Evolutionary conservation across 1,140 invertebrate genomes (phyloP).

Genomic region (Ceratosolen solmsi): DNA sequence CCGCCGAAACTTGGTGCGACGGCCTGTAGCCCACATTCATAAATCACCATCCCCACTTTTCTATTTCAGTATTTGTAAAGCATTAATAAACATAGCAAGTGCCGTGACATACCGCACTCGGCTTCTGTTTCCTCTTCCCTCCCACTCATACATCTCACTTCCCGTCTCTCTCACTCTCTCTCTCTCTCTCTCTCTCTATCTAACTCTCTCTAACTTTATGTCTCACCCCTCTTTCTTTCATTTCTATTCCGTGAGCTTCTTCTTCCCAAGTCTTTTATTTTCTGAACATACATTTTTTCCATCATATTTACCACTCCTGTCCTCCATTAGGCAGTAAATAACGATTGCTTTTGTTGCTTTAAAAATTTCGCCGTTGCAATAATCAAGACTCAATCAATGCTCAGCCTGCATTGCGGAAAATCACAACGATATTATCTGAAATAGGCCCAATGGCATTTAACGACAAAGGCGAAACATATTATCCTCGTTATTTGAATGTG

Average conservation of each 20-base stretch:
- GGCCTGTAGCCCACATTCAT: slow-evolving; percentile 27
- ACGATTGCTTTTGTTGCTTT: slow-evolving; percentile 24
- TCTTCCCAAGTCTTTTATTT: background rate
- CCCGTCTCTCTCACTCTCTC: background rate
- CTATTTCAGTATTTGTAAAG: slow-evolving; percentile 50
- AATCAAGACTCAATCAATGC: background rate
- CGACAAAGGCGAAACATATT: background rate
- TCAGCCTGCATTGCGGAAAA: background rate
- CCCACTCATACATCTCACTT: background rate
- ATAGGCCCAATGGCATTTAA: background rate
- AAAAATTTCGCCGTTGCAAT: slow-evolving; percentile 1
- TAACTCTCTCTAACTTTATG: background rate
- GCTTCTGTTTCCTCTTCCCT: slow-evolving; percentile 19
- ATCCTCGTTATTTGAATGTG: background rate
- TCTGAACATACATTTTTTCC: background rate
- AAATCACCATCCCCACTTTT: slow-evolving; percentile 45
- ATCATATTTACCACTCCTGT: slow-evolving; percentile 16
- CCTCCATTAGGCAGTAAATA: background rate
- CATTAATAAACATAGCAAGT: slow-evolving; percentile 42
- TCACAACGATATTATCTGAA: background rate
- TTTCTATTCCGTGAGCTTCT: background rate
- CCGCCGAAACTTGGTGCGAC: background rate
- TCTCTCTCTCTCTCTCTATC: background rate
- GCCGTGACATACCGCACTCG: background rate
- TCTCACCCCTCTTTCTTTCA: background rate